These are phyloP conservation scores for Epistrophella euchroma DNA, from an alignment of 2,888 invertebrate genomes.

Conservation along the genomic window DNA sequence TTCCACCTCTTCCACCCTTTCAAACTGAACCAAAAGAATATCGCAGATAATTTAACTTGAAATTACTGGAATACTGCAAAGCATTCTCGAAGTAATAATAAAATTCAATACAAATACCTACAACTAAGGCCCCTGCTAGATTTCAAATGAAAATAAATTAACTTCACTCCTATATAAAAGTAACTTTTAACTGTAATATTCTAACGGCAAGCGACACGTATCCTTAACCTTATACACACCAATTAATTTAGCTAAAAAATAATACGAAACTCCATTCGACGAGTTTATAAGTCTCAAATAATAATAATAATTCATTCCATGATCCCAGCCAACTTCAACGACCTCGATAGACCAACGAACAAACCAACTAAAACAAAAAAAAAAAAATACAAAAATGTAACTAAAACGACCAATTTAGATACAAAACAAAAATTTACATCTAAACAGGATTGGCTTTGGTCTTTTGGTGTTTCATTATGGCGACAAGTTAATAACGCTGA, in stretches of 20 bases:
- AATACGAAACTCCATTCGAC: conserved; percentile 3
- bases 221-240: conserved; percentile 70
- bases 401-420: conserved; percentile 42
- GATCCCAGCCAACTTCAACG: conserved; percentile 16
- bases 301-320: conserved; percentile 25
- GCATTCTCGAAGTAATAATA: too few relatives aligned
- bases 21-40: too few relatives aligned
- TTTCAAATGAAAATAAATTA: conserved; percentile 61
- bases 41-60: too few relatives aligned
- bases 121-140: background rate
- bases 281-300: conserved; percentile 1
- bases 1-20: too few relatives aligned
- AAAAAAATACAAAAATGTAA: background rate
- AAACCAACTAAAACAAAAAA: background rate
- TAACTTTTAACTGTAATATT: conserved; percentile 53
- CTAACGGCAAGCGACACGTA: conserved; percentile 67
- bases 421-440: conserved; percentile 68
- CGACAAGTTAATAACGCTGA: conserved; percentile 73
- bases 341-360: conserved; percentile 46
- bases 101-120: background rate
- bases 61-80: too few relatives aligned
- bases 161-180: conserved; percentile 40
- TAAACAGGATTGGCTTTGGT: conserved; percentile 63
- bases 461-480: conserved; percentile 56
- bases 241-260: conserved; percentile 52